Percentiles rank a stretch among this genome's conserved stretches.
Conservation (phyloP, 2,888 invertebrate genomes). For the Pocota personata region DNA sequence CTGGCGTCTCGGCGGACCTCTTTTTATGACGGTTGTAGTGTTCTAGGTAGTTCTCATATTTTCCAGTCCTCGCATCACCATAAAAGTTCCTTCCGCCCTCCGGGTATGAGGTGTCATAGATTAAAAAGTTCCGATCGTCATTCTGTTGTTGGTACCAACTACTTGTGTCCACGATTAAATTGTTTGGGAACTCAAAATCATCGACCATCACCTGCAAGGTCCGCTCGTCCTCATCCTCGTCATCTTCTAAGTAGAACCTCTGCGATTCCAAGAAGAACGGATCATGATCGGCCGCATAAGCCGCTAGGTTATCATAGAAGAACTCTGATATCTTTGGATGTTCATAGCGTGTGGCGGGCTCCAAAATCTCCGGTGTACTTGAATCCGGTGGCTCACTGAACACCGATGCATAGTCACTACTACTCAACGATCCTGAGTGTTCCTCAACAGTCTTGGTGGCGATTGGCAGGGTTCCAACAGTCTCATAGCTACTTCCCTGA, state of each 20-base stretch:
- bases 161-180: constrained; percentile 74
- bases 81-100: not conserved
- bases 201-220: constrained; percentile 77
- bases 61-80: constrained; percentile 54
- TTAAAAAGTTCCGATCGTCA: constrained; percentile 40
- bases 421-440: constrained; percentile 81
- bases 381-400: constrained; percentile 78
- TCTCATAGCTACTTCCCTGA: constrained; percentile 77
- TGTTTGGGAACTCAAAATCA: constrained; percentile 75
- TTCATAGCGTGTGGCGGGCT: constrained; percentile 77
- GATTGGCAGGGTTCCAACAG: constrained; percentile 77
- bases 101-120: constrained; percentile 30
- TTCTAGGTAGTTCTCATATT: constrained; percentile 80
- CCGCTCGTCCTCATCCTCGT: constrained; percentile 76
- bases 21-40: constrained; percentile 78
- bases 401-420: constrained; percentile 82
- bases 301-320: constrained; percentile 78
- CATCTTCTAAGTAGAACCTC: constrained; percentile 64
- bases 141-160: constrained; percentile 60
- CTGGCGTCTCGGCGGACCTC: constrained; percentile 41
- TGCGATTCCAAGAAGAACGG: constrained; percentile 66
- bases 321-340: constrained; percentile 81
- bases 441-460: constrained; percentile 75
- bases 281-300: constrained; percentile 60
- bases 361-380: constrained; percentile 8